These are phyloP conservation scores for Pegoplata infirma DNA, from an alignment of 2,888 invertebrate species.

Conservation along the genomic window DNA sequence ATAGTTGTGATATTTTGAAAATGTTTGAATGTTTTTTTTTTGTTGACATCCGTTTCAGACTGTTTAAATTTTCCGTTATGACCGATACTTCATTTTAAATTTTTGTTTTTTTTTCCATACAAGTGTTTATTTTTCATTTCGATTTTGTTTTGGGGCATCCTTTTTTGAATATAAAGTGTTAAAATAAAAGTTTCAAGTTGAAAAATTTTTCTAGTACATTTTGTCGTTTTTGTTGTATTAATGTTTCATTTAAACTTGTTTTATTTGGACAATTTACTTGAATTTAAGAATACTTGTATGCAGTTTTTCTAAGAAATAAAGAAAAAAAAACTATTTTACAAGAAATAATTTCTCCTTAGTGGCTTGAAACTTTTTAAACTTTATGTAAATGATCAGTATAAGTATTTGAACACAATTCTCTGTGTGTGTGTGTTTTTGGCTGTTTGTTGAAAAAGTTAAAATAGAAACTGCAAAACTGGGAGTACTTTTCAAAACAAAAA, in stretches of 20 bases:
- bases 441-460: too few species aligned
- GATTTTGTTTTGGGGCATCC: background rate
- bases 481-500: too few species aligned
- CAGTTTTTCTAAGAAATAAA: background rate
- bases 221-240: background rate
- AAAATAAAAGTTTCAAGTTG: background rate
- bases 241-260: background rate
- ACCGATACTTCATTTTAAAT: too few species aligned
- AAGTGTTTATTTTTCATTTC: background rate
- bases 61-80: conserved; percentile 6
- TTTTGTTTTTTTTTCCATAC: background rate
- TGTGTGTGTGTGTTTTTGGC: too few species aligned
- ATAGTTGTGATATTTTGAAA: background rate
- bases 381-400: background rate
- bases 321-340: background rate
- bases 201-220: too few species aligned
- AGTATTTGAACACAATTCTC: background rate
- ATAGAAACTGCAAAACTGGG: too few species aligned
- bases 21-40: background rate
- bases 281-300: background rate
- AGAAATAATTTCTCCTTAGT: background rate
- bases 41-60: conserved; percentile 10
- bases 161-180: background rate
- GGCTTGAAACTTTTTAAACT: background rate
- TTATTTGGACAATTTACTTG: background rate